These are phyloP conservation scores for Hydrochoerus hydrochaeris DNA, from an alignment of 2,113 vertebrate genomes.

Conservation along the genomic window DNA sequence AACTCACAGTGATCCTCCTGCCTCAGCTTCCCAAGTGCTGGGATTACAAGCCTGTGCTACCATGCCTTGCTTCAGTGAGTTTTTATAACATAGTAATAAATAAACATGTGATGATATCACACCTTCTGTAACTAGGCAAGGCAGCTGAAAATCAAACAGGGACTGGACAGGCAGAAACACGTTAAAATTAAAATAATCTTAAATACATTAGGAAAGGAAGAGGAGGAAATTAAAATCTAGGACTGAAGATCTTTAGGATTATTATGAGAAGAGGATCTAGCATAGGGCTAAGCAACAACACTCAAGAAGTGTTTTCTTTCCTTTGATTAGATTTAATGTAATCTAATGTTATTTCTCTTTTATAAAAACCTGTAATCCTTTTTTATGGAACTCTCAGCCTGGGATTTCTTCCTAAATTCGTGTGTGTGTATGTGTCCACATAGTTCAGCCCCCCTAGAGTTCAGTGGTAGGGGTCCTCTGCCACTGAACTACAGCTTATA, in stretches of 20 bases:
- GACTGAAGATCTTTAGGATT: background rate
- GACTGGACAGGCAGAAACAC: background rate
- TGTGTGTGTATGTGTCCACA: background rate
- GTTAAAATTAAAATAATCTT: background rate
- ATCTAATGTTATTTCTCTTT: slow-evolving; percentile 7
- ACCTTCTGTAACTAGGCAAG: slow-evolving; percentile 36
- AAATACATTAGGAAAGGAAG: slow-evolving; percentile 38
- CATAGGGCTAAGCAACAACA: background rate
- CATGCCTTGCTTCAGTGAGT: background rate
- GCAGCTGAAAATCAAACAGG: background rate
- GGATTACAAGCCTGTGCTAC: background rate
- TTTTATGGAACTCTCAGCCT: slow-evolving; percentile 6
- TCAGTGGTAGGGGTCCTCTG: background rate
- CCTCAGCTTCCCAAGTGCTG: background rate
- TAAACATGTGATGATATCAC: background rate
- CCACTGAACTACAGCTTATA: background rate
- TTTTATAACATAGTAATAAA: slow-evolving; percentile 50
- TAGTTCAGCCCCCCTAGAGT: background rate
- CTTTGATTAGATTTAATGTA: slow-evolving; percentile 47
- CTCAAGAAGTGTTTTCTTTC: background rate
- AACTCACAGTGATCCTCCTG: background rate
- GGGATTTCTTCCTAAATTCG: background rate
- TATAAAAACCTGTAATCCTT: slow-evolving; percentile 41
- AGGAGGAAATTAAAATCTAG: background rate
- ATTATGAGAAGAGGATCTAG: background rate